These are phyloP conservation scores for Machimus atricapillus DNA, from an alignment of 2,888 invertebrate genomes.

Conservation along the genomic window DNA sequence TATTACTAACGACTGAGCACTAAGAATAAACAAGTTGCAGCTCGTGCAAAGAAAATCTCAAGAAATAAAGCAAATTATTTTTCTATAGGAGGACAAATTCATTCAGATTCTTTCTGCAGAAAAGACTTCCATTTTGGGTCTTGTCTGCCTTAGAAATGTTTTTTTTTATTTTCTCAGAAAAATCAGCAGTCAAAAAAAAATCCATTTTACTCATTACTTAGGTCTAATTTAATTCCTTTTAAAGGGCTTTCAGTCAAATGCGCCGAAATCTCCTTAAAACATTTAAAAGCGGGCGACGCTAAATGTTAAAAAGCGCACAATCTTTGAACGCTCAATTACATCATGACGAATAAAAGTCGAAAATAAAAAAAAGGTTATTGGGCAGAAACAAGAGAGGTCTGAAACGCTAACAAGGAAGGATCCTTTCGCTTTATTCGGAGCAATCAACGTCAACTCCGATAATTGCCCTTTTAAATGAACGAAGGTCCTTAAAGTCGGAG, in stretches of 20 bases:
- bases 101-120: background rate
- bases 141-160: background rate
- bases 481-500: background rate
- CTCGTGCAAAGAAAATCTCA: background rate
- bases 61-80: background rate
- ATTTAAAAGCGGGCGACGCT: background rate
- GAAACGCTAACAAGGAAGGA: background rate
- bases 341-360: background rate
- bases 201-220: background rate
- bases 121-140: background rate
- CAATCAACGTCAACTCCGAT: slow-evolving; percentile 28
- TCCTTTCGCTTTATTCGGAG: background rate
- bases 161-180: background rate
- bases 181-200: background rate
- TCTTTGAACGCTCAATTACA: slow-evolving; percentile 4
- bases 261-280: background rate
- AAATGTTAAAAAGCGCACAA: background rate
- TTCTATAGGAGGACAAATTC: background rate
- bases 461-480: slow-evolving; percentile 30
- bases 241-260: background rate
- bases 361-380: background rate
- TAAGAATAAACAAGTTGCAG: background rate
- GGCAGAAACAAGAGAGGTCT: background rate
- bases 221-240: background rate
- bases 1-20: background rate